phyloP scores from a whole-genome alignment of 2,113 vertebrate genomes.

The Prionailurus bengalensis region DNA sequence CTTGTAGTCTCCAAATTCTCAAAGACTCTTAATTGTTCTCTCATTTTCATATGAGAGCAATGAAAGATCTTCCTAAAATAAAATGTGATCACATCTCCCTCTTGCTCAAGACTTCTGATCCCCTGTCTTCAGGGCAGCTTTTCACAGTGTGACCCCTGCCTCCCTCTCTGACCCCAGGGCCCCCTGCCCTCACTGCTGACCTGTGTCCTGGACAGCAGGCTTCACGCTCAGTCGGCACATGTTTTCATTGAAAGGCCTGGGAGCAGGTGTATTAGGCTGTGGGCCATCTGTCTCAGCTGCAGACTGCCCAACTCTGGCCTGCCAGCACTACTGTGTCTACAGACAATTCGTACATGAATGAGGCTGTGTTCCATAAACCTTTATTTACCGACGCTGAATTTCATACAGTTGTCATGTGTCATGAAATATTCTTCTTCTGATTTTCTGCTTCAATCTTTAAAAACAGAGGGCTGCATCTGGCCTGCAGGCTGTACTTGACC shows the following conservation, averaged over 20 bases:
- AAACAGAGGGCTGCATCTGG: not conserved
- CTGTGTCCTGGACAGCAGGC: not conserved
- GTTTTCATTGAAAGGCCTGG: not conserved
- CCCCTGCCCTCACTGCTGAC: not conserved
- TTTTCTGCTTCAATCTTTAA: not conserved
- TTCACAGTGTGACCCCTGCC: not conserved
- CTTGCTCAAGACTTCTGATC: not conserved
- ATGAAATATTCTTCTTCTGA: not conserved
- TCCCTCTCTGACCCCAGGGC: not conserved
- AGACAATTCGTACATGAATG: not conserved
- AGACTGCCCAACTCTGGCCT: not conserved
- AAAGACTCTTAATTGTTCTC: not conserved
- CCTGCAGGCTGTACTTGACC: accelerated
- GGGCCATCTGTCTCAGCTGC: not conserved
- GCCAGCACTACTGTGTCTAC: accelerated
- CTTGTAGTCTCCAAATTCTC: not conserved
- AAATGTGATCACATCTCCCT: not conserved
- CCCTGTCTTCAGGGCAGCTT: not conserved
- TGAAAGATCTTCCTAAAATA: not conserved
- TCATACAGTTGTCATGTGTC: not conserved
- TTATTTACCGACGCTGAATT: not conserved
- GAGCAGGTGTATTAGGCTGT: not conserved
- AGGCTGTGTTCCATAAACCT: not conserved
- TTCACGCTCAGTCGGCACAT: not conserved
- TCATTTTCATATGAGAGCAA: not conserved